phyloP scores from a whole-genome alignment of 2,113 vertebrate species.

The Emydocephalus ijimae region DNA sequence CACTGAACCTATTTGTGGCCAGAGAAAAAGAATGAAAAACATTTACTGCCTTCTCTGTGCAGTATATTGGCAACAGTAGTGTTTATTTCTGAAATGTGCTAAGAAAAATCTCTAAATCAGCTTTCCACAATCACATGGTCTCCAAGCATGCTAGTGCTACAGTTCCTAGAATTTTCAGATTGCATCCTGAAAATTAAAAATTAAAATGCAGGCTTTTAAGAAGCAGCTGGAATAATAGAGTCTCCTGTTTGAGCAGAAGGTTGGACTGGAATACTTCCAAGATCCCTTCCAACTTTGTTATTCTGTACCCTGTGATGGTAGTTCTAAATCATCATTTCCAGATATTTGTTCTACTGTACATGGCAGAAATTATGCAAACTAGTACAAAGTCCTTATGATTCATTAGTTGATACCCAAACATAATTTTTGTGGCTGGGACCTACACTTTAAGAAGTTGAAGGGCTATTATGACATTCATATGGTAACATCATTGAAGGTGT shows the following conservation, averaged over 20 bases:
- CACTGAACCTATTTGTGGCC: not conserved
- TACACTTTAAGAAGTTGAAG: not conserved
- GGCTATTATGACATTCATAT: not conserved
- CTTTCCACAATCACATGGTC: not conserved
- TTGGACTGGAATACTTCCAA: not conserved
- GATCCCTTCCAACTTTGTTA: not conserved
- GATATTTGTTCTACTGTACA: conserved; percentile 3
- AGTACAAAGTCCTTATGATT: not conserved
- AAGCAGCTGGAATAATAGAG: not conserved
- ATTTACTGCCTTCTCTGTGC: not conserved
- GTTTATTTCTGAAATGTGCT: conserved; percentile 15
- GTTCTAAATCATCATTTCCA: conserved; percentile 17
- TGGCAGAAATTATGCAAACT: not conserved
- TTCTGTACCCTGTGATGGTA: not conserved
- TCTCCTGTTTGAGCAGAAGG: not conserved
- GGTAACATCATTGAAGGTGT: not conserved
- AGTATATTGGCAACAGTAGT: conserved; percentile 22
- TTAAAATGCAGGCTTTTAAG: not conserved
- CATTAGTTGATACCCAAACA: not conserved
- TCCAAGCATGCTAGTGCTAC: not conserved
- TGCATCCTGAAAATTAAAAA: not conserved
- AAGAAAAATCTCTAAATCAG: conserved; percentile 26
- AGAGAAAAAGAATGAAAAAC: conserved; percentile 18
- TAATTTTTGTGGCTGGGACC: not conserved
- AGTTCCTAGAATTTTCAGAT: not conserved